phyloP scores from a whole-genome alignment of 2,113 vertebrate species.

The Oreocharis arfaki region DNA sequence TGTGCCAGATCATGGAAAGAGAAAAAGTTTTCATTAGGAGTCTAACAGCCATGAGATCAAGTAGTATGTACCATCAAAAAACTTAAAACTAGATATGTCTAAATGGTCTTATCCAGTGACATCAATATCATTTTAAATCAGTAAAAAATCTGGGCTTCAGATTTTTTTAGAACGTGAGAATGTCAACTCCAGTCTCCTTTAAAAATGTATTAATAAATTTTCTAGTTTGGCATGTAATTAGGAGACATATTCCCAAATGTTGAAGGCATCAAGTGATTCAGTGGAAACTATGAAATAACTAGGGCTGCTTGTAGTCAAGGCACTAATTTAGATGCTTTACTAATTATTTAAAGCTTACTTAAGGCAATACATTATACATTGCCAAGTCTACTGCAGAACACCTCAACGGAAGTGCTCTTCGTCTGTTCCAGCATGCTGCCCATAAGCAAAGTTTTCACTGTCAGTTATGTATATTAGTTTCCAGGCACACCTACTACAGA shows the following conservation, averaged over 20 bases:
- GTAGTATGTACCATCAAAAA: neutral
- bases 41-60: neutral
- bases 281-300: neutral
- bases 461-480: neutral
- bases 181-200: neutral
- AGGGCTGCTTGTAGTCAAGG: neutral
- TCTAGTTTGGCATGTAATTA: neutral
- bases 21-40: neutral
- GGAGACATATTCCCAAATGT: neutral
- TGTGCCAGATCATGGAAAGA: neutral
- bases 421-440: neutral
- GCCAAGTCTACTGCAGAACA: neutral
- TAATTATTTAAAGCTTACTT: neutral
- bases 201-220: neutral
- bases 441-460: neutral
- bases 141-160: neutral
- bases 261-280: neutral
- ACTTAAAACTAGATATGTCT: neutral
- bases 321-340: neutral
- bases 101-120: neutral
- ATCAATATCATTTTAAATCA: neutral
- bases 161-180: neutral
- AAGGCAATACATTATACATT: neutral
- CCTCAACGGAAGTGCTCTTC: neutral
- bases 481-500: neutral